Evolutionary conservation across 2,113 vertebrate genomes (phyloP).

Genomic region (Xiphophorus couchianus): DNA sequence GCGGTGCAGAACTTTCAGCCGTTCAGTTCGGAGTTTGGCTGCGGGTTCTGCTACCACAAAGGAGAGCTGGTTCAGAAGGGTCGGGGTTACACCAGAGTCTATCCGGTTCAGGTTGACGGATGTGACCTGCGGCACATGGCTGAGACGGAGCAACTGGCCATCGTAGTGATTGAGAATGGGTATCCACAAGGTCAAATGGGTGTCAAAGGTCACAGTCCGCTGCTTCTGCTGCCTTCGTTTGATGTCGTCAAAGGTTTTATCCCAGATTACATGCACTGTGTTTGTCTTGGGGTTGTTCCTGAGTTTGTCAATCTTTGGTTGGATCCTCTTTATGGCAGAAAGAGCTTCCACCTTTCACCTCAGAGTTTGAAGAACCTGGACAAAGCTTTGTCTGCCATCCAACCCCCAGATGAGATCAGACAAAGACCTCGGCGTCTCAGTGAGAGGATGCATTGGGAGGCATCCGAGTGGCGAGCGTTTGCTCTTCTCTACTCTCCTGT

Average conservation of each 20-base stretch:
- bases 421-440: conserved; percentile 3
- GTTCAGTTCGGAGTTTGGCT: conserved; percentile 2
- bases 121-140: conserved; percentile 16
- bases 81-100: conserved; percentile 1
- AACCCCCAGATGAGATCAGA: conserved; percentile 2
- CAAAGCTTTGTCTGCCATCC: not conserved
- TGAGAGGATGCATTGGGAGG: conserved; percentile 14
- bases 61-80: conserved; percentile 22
- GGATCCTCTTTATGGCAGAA: conserved; percentile 5
- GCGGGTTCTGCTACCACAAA: conserved; percentile 28
- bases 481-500: conserved; percentile 28
- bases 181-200: conserved; percentile 15
- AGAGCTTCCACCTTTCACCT: conserved; percentile 10
- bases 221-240: conserved; percentile 19
- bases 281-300: conserved; percentile 19
- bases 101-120: not conserved
- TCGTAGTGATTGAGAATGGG: not conserved
- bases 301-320: conserved; percentile 27
- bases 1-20: conserved; percentile 22
- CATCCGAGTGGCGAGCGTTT: conserved; percentile 22
- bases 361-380: conserved; percentile 9
- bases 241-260: conserved; percentile 16
- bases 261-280: conserved; percentile 28
- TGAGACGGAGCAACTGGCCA: conserved; percentile 5
- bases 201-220: conserved; percentile 16